These are phyloP conservation scores for Stigmatopora argus DNA, from an alignment of 2,113 vertebrate genomes.

Conservation along the genomic window DNA sequence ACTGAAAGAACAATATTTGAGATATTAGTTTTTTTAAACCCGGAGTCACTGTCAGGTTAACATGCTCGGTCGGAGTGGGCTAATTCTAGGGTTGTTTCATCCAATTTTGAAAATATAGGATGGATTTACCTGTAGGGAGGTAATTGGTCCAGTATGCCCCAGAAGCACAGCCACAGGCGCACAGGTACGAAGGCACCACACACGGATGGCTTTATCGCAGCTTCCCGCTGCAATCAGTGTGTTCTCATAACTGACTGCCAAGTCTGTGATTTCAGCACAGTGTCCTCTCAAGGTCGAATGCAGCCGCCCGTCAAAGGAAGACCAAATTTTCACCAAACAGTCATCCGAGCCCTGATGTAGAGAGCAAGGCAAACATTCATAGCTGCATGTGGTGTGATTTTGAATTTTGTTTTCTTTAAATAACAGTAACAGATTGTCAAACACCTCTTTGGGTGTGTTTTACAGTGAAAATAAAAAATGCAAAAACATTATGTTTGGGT, in stretches of 20 bases:
- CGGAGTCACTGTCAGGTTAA: background rate
- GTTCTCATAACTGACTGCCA: slow-evolving; percentile 96
- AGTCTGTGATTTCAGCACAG: slow-evolving; percentile 94
- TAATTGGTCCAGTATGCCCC: slow-evolving; percentile 93
- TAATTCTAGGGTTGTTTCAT: background rate
- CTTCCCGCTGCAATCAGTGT: slow-evolving; percentile 94
- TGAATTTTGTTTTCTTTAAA: slow-evolving; percentile 4
- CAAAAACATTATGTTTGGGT: background rate
- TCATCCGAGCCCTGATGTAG: slow-evolving; percentile 88
- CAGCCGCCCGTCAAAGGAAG: slow-evolving; percentile 88
- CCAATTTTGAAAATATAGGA: background rate
- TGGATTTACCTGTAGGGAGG: slow-evolving; percentile 84
- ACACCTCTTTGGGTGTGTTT: background rate
- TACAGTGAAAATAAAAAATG: background rate
- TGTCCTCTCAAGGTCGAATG: slow-evolving; percentile 90
- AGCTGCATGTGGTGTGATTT: background rate
- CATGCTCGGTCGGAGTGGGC: background rate
- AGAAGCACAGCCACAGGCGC: slow-evolving; percentile 93
- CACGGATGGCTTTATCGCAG: slow-evolving; percentile 94
- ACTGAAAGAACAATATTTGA: slow-evolving; percentile 69
- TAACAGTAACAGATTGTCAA: background rate
- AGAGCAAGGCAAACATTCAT: background rate
- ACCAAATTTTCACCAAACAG: slow-evolving; percentile 98
- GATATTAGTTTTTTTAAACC: too few species aligned
- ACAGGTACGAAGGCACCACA: slow-evolving; percentile 96